Percentiles rank a stretch among this genome's conserved stretches.
phyloP scores from a whole-genome alignment of 2,888 invertebrate species.

The Drosophila ustulata region DNA sequence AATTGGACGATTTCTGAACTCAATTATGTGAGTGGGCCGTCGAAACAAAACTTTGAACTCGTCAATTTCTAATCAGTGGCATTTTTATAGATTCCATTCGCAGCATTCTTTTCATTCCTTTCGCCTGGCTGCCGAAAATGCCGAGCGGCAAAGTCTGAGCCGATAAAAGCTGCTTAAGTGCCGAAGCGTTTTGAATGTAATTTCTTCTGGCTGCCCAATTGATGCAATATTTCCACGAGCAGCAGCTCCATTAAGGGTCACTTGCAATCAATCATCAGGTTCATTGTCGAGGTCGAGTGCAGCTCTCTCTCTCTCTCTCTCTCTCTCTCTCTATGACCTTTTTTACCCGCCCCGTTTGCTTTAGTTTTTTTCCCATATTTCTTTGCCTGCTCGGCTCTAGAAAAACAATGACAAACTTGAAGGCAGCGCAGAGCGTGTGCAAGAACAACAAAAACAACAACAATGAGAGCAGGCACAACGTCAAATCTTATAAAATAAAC shows the following conservation, averaged over 20 bases:
- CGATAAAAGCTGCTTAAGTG: background rate
- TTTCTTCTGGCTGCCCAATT: too few species aligned
- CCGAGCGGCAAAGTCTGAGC: background rate
- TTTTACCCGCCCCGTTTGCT: background rate
- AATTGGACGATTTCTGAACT: conserved; percentile 20
- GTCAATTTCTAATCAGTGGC: conserved; percentile 17
- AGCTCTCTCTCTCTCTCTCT: background rate
- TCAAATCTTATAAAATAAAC: conserved; percentile 74
- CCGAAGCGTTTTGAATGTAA: background rate
- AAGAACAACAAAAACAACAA: conserved; percentile 18
- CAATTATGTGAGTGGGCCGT: conserved; percentile 7
- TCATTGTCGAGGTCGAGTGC: conserved; percentile 50
- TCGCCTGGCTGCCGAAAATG: background rate
- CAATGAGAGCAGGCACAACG: conserved; percentile 20
- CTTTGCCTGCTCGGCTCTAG: conserved; percentile 8
- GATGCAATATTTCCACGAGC: background rate
- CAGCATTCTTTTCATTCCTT: background rate
- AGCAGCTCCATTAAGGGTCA: background rate
- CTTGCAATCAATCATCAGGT: conserved; percentile 23
- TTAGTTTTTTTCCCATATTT: background rate
- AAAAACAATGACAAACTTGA: conserved; percentile 55
- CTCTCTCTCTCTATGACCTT: background rate
- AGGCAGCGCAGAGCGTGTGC: conserved; percentile 34
- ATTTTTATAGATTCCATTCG: conserved; percentile 12
- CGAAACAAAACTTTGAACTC: conserved; percentile 25